Percentiles rank a stretch among this genome's conserved stretches.
Evolutionary conservation across 1,140 invertebrate species (phyloP).

Genomic region (Musca vetustissima): DNA sequence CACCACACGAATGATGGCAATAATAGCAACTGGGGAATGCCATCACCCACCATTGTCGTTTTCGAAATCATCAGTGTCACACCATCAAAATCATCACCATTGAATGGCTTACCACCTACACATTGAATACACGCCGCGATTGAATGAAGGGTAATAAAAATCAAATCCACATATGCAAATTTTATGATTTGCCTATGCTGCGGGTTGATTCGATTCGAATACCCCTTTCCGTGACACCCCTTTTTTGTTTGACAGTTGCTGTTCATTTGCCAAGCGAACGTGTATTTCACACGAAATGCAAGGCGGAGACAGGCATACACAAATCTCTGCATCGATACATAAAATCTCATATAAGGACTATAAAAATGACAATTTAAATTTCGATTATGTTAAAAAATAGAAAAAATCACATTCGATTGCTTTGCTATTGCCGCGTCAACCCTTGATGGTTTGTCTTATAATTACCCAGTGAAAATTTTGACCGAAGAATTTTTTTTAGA

Average conservation of each 20-base stretch:
- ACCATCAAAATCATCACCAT: no score
- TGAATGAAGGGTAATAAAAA: slow-evolving; percentile 1
- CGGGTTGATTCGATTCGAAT: no score
- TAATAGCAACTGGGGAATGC: no score
- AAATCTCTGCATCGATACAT: neutral
- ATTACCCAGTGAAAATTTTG: no score
- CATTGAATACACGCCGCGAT: no score
- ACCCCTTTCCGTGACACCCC: neutral
- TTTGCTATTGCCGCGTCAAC: slow-evolving; percentile 5
- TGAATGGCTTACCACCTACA: no score
- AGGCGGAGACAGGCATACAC: neutral
- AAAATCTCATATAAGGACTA: slow-evolving; percentile 11
- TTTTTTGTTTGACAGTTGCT: no score
- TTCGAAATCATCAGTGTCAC: no score
- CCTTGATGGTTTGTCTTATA: slow-evolving; percentile 7
- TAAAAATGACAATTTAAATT: slow-evolving; percentile 21
- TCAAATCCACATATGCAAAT: slow-evolving; percentile 5
- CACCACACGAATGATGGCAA: neutral
- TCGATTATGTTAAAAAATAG: slow-evolving; percentile 12
- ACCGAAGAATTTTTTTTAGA: no score
- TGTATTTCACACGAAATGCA: no score
- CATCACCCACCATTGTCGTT: no score
- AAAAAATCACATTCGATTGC: slow-evolving; percentile 17
- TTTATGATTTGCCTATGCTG: slow-evolving; percentile 12
- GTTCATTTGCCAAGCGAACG: no score